Base-by-base conservation (phyloP, 2,888 invertebrate genomes). In the Mimumesa dahlbomi region DNA sequence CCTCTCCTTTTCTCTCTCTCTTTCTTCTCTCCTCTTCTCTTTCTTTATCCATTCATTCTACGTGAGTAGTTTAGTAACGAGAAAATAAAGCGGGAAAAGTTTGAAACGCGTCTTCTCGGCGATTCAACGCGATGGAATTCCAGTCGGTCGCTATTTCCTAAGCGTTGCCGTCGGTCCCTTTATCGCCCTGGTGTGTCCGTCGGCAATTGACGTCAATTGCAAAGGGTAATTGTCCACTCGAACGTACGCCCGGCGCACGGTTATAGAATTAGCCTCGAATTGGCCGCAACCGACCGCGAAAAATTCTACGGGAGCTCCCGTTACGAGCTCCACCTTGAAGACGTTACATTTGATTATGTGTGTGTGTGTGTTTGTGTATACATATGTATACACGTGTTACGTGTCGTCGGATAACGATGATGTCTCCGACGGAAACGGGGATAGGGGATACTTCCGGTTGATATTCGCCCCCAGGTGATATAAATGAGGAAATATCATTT, bases 1-100 rank as follows among this genome's bases (percentile, higher is more conserved):
- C 45, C 45, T 16, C 34, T 29, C 31, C 43, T 56, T 69, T n/a
- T n/a, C n/a, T n/a, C n/a, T n/a, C n/a, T n/a, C n/a, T 46, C 36
- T 56, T 29, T 38, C 18, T 19, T 18, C 49, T 34, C 9, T 25
- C 38, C 14, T 40, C 45, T 16, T 25, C 21, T 25, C 43, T 56
- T 69, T 57, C 77, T 59, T 77, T 72, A 75, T 69, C 75, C 77
- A 77, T 77, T 78, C 72, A 75, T 77, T 72, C 66, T 74, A 74
- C 77, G 78, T 66, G 78, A 77, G 68, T 77, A 56, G 77, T 70
- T 75, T 77, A 69, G 52, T 62, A 68, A 75, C 50, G 65, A 56
- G 58, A 52, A 62, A 77, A 75, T 71, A 72, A 78, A 75, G 72
- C 67, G 72, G 58, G 75, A 25, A 68, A 77, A 78, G 77, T 77